Conservation (phyloP, 2,113 vertebrate genomes). For the Origma solitaria region DNA sequence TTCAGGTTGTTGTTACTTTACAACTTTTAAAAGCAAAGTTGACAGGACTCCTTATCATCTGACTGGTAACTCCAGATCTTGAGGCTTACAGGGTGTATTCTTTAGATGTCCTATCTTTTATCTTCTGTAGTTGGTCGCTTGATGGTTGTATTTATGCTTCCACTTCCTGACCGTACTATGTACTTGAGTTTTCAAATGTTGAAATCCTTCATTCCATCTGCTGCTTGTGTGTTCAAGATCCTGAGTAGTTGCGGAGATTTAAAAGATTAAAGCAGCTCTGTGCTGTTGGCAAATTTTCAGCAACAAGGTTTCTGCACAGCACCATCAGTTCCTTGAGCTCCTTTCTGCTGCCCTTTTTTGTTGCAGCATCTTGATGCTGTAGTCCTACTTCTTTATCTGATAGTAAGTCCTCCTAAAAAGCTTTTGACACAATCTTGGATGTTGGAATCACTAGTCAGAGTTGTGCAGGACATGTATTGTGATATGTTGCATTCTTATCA, state of each 20-base stretch:
- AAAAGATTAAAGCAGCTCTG: background rate
- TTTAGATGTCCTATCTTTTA: background rate
- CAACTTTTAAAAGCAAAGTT: background rate
- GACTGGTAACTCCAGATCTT: background rate
- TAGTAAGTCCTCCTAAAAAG: background rate
- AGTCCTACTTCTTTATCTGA: background rate
- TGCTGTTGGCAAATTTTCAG: background rate
- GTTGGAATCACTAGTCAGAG: background rate
- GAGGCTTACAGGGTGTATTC: background rate
- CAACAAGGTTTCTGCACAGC: background rate
- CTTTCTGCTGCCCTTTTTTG: background rate
- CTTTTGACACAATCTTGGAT: background rate
- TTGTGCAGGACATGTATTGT: background rate
- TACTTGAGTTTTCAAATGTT: background rate
- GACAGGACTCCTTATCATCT: background rate
- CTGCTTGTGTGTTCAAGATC: background rate
- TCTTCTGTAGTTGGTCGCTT: background rate
- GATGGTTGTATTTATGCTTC: background rate
- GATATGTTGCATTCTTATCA: background rate
- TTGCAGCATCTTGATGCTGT: background rate
- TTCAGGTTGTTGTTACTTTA: background rate
- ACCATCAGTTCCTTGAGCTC: background rate
- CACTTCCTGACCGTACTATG: background rate
- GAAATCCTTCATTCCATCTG: background rate
- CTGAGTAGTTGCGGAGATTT: background rate